These are phyloP conservation scores for Drosophila nr. medialis DNA, from an alignment of 2,888 invertebrate species.

Conservation along the genomic window DNA sequence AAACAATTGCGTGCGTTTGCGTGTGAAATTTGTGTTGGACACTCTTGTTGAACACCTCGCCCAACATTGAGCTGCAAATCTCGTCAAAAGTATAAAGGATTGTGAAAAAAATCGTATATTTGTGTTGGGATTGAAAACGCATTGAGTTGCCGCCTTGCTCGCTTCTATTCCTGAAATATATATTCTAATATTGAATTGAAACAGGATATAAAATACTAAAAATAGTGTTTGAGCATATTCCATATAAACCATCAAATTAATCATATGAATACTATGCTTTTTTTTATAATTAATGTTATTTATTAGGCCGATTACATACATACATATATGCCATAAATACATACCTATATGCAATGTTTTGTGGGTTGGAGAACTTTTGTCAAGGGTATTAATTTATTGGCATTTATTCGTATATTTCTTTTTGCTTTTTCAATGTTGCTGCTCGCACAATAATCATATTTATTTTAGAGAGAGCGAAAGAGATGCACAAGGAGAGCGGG, in stretches of 20 bases:
- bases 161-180: background rate
- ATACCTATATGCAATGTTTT: background rate
- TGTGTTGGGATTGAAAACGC: slow-evolving; percentile 14
- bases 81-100: slow-evolving; percentile 41
- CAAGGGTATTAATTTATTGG: background rate
- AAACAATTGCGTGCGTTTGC: slow-evolving; percentile 44
- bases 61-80: slow-evolving; percentile 6
- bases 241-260: background rate
- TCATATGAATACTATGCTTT: background rate
- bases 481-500: background rate
- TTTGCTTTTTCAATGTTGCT: background rate
- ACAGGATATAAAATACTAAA: background rate
- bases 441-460: background rate
- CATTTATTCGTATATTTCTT: background rate
- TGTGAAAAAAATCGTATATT: slow-evolving; percentile 28
- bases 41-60: slow-evolving; percentile 35
- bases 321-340: background rate
- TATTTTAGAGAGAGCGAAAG: background rate
- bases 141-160: slow-evolving; percentile 25
- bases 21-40: slow-evolving; percentile 52
- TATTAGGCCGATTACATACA: background rate
- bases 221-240: background rate
- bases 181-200: background rate
- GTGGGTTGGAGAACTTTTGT: background rate
- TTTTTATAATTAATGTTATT: background rate